Base-by-base conservation (phyloP, 2,888 invertebrate species). In the Aphodius granarius region DNA sequence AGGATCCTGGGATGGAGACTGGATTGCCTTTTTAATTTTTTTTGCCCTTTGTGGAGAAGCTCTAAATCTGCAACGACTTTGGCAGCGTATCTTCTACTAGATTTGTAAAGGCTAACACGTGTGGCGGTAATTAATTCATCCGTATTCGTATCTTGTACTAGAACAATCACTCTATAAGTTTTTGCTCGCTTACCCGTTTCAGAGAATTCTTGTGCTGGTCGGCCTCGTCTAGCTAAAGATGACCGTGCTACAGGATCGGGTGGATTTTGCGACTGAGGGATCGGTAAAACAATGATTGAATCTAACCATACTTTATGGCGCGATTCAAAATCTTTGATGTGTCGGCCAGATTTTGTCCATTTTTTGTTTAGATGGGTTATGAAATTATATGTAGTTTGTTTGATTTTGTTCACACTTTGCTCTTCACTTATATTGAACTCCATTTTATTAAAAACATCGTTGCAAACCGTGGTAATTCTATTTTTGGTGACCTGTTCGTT, bases 21-120 rank as follows among this genome's bases (percentile, higher is more conserved):
- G 20, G 15, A 66, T 23, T 17, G 68, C 66, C 3, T 68, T 21
- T 73, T 23, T 62, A 4, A 73, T 73, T 23, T 66, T 68, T 21
- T 62, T 43, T 19, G 66, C 68, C 18, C 73, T 73, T 66, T 15
- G 66, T 66, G 20, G 73, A 2, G 73, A 73, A 71, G 13, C 4
- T 43, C 6, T 4, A 23, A 4, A 9, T 43, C 43, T 43, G 1
- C 43, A 43, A 43, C 43, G 13, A 43, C 13, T 43, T 43, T 43
- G 43, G 43, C 43, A 2, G 43, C 43, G 43, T 1, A 6, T 43
- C 43, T 43, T 43, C 43, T 43, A 13, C 43, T 13, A 43, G 3
- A 43, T 13, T 43, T 43, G 13, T 43, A 43, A 1, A 43, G 43
- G 3, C 43, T 43, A 13, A 3, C 43, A 6, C 43, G 43, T 43